A percentile compares a stretch with the other conserved stretches of the same genome.
These are phyloP conservation scores for Hydrocynus forskahlii DNA, from an alignment of 2,797 vertebrate species.

Conservation along the genomic window DNA sequence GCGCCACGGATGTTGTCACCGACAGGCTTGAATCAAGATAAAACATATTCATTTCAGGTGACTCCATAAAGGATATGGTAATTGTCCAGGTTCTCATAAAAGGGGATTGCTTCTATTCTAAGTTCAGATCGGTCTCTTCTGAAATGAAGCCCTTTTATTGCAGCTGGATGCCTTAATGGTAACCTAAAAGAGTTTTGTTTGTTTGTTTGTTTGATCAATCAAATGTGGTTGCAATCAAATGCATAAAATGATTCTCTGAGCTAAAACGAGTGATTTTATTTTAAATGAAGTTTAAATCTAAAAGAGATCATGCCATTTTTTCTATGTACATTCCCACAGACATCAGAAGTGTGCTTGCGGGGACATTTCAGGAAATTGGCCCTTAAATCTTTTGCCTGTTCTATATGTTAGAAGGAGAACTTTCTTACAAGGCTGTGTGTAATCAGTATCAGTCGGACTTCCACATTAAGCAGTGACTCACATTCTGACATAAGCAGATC, in stretches of 20 bases:
- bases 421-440: not conserved
- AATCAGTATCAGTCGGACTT: not conserved
- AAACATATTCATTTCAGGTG: constrained; percentile 41
- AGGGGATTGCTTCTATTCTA: constrained; percentile 4
- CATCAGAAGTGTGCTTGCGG: too few relatives aligned
- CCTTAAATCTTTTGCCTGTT: not conserved
- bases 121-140: constrained; percentile 18
- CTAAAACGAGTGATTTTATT: too few relatives aligned
- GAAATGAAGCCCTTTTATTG: constrained; percentile 23
- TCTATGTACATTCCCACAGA: too few relatives aligned
- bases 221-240: too few relatives aligned
- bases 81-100: constrained; percentile 6
- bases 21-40: constrained; percentile 26
- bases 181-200: not conserved
- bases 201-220: too few relatives aligned
- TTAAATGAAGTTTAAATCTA: too few relatives aligned
- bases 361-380: too few relatives aligned
- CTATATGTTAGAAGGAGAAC: not conserved
- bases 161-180: not conserved
- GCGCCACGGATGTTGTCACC: constrained; percentile 9
- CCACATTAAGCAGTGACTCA: not conserved
- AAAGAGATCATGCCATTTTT: too few relatives aligned
- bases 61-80: constrained; percentile 19
- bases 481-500: constrained; percentile 57
- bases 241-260: too few relatives aligned